Conservation (phyloP, 2,888 invertebrate genomes). For the Tuberolachnus salignus region DNA sequence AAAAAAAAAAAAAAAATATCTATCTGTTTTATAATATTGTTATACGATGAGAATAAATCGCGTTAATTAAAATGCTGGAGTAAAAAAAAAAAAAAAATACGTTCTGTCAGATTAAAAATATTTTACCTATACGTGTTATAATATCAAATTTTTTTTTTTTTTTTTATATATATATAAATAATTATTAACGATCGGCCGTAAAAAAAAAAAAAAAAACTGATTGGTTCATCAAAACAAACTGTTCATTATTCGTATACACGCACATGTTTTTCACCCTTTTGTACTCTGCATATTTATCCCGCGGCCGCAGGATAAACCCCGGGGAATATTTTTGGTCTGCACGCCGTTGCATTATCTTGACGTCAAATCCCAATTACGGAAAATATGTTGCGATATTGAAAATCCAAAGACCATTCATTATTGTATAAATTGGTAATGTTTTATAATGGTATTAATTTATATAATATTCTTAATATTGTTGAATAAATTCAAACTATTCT, state of each 20-base stretch:
- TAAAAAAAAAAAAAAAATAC: neutral
- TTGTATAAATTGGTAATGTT: too few species aligned
- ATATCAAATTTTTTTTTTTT: too few species aligned
- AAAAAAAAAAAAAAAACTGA: slow-evolving; percentile 23
- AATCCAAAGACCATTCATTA: neutral
- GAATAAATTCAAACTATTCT: too few species aligned
- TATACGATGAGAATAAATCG: neutral
- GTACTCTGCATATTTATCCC: neutral
- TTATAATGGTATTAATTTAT: too few species aligned
- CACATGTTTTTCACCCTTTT: neutral
- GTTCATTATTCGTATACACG: slow-evolving; percentile 36
- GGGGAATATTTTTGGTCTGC: slow-evolving; percentile 17
- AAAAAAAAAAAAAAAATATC: too few species aligned
- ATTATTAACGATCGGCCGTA: neutral
- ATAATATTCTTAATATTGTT: too few species aligned
- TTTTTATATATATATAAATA: slow-evolving; percentile 29
- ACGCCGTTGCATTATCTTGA: neutral
- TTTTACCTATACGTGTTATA: too few species aligned
- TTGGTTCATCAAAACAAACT: slow-evolving; percentile 28
- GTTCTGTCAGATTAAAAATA: slow-evolving; percentile 30
- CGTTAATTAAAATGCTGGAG: slow-evolving; percentile 37
- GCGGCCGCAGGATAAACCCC: neutral
- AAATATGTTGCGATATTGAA: neutral
- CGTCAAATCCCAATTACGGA: slow-evolving; percentile 1
- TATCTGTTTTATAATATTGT: neutral